Conservation (phyloP, 2,888 invertebrate genomes). For the Drosophila trichaetosa region DNA sequence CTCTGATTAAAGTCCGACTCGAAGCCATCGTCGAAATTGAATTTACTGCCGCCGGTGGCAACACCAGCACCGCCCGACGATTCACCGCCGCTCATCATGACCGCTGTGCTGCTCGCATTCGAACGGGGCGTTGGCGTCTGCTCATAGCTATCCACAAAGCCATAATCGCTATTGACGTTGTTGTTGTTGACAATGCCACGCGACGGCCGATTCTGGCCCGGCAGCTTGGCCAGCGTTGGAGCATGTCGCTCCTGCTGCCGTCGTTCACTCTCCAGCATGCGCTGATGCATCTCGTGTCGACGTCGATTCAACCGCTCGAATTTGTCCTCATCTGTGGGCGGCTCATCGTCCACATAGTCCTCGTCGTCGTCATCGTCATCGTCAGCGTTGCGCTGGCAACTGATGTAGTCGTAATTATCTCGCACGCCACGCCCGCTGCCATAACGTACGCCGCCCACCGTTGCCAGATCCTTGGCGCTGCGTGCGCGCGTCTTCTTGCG, state of each 20-base stretch:
- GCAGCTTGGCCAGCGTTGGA: conserved; percentile 60
- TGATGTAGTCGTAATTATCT: conserved; percentile 84
- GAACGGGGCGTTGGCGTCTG: conserved; percentile 82
- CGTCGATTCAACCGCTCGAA: conserved; percentile 84
- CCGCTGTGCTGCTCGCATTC: conserved; percentile 76
- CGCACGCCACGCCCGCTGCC: conserved; percentile 65
- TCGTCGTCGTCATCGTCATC: conserved; percentile 82
- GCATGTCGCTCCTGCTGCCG: conserved; percentile 75
- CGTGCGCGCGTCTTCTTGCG: conserved; percentile 86
- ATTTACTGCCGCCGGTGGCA: conserved; percentile 68
- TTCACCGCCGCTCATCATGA: conserved; percentile 72
- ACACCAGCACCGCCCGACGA: conserved; percentile 59
- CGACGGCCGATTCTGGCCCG: conserved; percentile 51
- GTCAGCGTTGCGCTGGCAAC: conserved; percentile 78
- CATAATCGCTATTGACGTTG: conserved; percentile 70
- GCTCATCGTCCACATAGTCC: conserved; percentile 80
- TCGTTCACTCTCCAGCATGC: conserved; percentile 83
- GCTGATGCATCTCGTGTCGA: conserved; percentile 84
- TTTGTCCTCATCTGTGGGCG: conserved; percentile 84
- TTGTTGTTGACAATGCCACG: conserved; percentile 60
- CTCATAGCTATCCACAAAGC: conserved; percentile 83
- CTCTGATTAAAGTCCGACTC: conserved; percentile 85
- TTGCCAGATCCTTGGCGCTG: conserved; percentile 67
- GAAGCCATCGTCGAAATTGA: conserved; percentile 85
- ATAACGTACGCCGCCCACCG: conserved; percentile 39